Percentiles rank a stretch among this genome's conserved stretches.
Evolutionary conservation across 2,113 vertebrate genomes (phyloP).

Genomic region (Eubucco bourcierii): DNA sequence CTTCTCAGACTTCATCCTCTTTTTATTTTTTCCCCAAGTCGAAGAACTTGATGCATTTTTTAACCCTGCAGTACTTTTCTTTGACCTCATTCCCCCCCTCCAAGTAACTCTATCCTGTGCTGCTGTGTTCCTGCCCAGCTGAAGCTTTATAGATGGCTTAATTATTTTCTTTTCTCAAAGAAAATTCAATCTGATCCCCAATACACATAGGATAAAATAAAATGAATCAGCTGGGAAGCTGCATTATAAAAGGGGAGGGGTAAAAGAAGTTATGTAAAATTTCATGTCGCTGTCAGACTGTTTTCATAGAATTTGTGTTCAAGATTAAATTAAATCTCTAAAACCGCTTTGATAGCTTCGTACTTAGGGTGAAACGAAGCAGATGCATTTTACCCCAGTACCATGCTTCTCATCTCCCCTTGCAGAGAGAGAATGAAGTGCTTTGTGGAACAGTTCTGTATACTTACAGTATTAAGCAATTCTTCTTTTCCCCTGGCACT

Average conservation of each 20-base stretch:
- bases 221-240: slow-evolving; percentile 69
- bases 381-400: slow-evolving; percentile 70
- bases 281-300: slow-evolving; percentile 69
- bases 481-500: slow-evolving; percentile 67
- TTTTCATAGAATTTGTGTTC: slow-evolving; percentile 65
- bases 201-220: slow-evolving; percentile 65
- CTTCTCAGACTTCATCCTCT: slow-evolving; percentile 39
- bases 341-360: slow-evolving; percentile 69
- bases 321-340: slow-evolving; percentile 67
- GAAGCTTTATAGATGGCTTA: slow-evolving; percentile 73
- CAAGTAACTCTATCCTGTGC: slow-evolving; percentile 64
- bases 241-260: slow-evolving; percentile 50
- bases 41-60: slow-evolving; percentile 25
- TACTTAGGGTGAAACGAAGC: slow-evolving; percentile 72
- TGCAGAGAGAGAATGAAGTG: slow-evolving; percentile 65
- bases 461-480: slow-evolving; percentile 69
- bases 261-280: slow-evolving; percentile 69
- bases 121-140: slow-evolving; percentile 42
- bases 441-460: slow-evolving; percentile 68
- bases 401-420: slow-evolving; percentile 54
- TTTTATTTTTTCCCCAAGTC: slow-evolving; percentile 44
- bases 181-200: slow-evolving; percentile 55
- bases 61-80: slow-evolving; percentile 51
- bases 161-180: slow-evolving; percentile 73
- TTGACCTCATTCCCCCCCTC: slow-evolving; percentile 51